phyloP scores from a whole-genome alignment of 2,888 invertebrate species.

The Drosophila leonis region DNA sequence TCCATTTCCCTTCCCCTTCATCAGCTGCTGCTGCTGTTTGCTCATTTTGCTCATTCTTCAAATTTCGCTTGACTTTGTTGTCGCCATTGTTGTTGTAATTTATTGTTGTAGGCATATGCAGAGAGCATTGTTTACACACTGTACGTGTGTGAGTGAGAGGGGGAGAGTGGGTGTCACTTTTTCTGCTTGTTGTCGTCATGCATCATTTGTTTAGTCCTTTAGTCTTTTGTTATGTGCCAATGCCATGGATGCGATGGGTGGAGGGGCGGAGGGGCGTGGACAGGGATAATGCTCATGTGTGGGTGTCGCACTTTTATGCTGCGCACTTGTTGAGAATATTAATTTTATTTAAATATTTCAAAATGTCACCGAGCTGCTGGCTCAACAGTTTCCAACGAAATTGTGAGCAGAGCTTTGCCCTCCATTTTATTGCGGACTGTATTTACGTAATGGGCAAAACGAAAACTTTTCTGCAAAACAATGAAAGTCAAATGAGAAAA shows the following conservation, averaged over 20 bases:
- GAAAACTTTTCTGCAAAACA: conserved; percentile 10
- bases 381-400: conserved; percentile 36
- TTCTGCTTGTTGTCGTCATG: conserved; percentile 62
- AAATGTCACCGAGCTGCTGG: conserved; percentile 48
- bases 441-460: conserved; percentile 53
- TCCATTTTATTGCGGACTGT: conserved; percentile 27
- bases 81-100: conserved; percentile 51
- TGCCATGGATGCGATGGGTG: conserved; percentile 19
- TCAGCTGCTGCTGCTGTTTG: conserved; percentile 22
- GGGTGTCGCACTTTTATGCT: conserved; percentile 65
- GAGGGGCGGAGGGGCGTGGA: background rate
- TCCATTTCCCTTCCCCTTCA: conserved; percentile 21
- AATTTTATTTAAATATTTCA: conserved; percentile 74
- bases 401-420: background rate
- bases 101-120: conserved; percentile 54
- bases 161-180: conserved; percentile 27
- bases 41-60: conserved; percentile 60
- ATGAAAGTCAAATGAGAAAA: conserved; percentile 24
- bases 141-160: conserved; percentile 18
- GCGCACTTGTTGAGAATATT: conserved; percentile 77
- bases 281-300: conserved; percentile 37
- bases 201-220: conserved; percentile 76
- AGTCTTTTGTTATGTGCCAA: conserved; percentile 73
- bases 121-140: conserved; percentile 54
- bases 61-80: conserved; percentile 51